Percentiles rank a stretch among this genome's conserved stretches.
Conservation (phyloP, 1,140 invertebrate genomes). For the Tetraneura akinire region DNA sequence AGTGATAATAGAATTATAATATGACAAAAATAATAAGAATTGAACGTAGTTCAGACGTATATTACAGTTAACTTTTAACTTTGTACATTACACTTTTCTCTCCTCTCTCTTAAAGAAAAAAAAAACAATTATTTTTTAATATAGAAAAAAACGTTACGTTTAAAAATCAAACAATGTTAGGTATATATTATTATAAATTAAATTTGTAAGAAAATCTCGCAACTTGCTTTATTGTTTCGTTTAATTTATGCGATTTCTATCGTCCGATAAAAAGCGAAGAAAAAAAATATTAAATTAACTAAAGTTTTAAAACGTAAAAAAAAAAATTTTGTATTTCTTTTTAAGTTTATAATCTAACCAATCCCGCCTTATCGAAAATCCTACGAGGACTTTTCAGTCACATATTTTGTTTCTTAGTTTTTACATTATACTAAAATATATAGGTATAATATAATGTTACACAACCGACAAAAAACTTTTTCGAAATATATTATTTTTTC, state of each 20-base stretch:
- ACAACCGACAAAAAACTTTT: slow-evolving; percentile 25
- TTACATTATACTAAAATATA: no score
- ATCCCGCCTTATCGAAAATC: background rate
- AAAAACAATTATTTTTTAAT: no score
- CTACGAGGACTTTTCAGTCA: background rate
- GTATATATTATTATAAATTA: no score
- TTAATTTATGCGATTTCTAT: background rate
- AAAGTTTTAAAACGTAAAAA: slow-evolving; percentile 23
- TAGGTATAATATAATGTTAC: no score
- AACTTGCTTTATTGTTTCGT: slow-evolving; percentile 22
- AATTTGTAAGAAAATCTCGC: background rate
- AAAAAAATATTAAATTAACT: slow-evolving; percentile 30
- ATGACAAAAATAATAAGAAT: no score
- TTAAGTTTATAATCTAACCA: slow-evolving; percentile 12
- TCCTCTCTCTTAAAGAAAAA: no score
- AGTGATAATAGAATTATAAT: no score
- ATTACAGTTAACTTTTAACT: no score
- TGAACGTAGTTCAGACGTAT: no score
- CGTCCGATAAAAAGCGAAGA: slow-evolving; percentile 6
- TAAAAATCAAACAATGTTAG: no score
- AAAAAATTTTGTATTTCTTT: slow-evolving; percentile 14
- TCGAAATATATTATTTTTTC: slow-evolving; percentile 9
- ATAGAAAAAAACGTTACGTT: no score
- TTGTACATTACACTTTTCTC: no score
- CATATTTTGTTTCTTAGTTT: background rate